Conservation (phyloP, 2,797 vertebrate genomes). For the Manis javanica region DNA sequence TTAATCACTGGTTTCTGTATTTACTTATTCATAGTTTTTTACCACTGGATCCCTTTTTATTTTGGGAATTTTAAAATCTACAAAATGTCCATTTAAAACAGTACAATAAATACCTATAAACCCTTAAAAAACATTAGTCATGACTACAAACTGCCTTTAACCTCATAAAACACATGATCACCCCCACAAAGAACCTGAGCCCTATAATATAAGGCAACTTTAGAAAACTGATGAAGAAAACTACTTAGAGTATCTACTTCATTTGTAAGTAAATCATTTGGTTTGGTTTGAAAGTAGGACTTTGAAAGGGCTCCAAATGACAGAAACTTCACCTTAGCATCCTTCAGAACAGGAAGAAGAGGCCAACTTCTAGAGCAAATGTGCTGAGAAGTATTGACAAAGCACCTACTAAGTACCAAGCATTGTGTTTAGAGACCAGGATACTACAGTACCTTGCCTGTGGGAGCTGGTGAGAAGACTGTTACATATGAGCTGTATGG, state of each 20-base stretch:
- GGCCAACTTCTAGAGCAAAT: not conserved
- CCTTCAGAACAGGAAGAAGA: not conserved
- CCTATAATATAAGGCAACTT: not conserved
- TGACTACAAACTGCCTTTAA: constrained; percentile 34
- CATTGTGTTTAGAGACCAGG: not conserved
- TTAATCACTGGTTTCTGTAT: too few species aligned
- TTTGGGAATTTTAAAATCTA: too few species aligned
- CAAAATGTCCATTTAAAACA: too few species aligned
- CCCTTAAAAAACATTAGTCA: not conserved
- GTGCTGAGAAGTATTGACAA: not conserved
- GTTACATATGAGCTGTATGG: not conserved
- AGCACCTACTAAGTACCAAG: not conserved
- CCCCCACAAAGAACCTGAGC: not conserved
- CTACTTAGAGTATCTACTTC: not conserved
- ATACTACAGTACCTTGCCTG: not conserved
- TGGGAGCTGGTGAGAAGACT: not conserved
- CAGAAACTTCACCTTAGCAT: not conserved
- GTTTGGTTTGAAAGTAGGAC: constrained; percentile 24
- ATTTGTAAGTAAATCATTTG: constrained; percentile 3
- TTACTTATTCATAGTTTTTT: too few species aligned
- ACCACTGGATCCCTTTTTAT: too few species aligned
- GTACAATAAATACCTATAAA: too few species aligned
- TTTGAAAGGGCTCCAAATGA: constrained; percentile 46
- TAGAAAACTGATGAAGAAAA: not conserved
- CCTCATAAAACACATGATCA: constrained; percentile 12